Base-by-base conservation (phyloP, 2,797 vertebrate species). In the Molossus molossus region DNA sequence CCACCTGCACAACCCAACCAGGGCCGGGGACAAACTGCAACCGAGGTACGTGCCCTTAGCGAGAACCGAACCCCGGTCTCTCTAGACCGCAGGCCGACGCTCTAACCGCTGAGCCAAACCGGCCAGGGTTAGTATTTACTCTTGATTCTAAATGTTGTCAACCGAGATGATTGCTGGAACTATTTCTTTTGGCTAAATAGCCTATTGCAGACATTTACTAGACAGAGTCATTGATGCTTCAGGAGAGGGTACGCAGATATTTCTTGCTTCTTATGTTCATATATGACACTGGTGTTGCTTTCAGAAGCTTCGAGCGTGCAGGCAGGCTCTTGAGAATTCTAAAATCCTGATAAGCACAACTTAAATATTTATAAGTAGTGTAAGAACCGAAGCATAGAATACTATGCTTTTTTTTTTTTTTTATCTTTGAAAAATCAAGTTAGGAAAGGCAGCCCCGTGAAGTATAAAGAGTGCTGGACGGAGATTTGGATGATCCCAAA, bases 321-420 rank as follows among this genome's bases (percentile, higher is more conserved):
- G 20, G 6, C 17, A 94, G 2, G 4, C 14, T 86, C 48, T 88
- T 95, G 15, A 82, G 55, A 96, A 69, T 93, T 93, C 25, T 85
- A 60, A 64, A 93, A 80, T 95, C 60, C 11, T 87, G 55, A 55
- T 65, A 70, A 84, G 21, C 1, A 69, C 58, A 73, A 8, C 29
- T 84, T 89, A 87, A 62, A 77, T 90, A 64, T 87, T 87, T 91
- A 55, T 87, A 18, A 60, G 2, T 45, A 73, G 23, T 73, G 81
- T 95, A 94, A 94, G 77, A 90, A 92, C 9, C 62, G 48, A 92
- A 92, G 18, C 13, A 69, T 58, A 84, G 37, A 48, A 64, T 58
- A 50, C 15, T 84, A 11, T 12, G 18, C 12, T 18, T 23, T 40
- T 64, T 70, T 23, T 18, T 23, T 40, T 64, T 70, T 23, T 53